These are phyloP conservation scores for Sylvia borin DNA, from an alignment of 2,797 vertebrate species.

Conservation along the genomic window DNA sequence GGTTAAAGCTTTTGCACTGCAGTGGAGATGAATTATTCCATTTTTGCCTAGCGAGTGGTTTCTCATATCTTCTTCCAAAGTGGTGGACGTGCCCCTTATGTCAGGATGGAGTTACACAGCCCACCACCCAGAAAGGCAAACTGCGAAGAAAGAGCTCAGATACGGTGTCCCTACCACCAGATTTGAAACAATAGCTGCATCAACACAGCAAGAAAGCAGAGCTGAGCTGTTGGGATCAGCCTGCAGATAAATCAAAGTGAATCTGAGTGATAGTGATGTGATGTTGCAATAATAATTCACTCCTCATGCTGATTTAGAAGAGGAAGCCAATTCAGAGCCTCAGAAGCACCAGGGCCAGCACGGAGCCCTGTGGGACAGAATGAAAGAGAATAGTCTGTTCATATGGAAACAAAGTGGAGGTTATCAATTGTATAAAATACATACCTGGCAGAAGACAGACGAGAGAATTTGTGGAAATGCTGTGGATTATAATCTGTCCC, in stretches of 20 bases:
- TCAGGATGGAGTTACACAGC: not conserved
- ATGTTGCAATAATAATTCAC: constrained; percentile 61
- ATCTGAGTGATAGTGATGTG: constrained; percentile 48
- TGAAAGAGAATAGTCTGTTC: constrained; percentile 9
- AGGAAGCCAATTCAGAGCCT: constrained; percentile 49
- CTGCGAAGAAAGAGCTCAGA: not conserved
- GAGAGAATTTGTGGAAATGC: constrained; percentile 25
- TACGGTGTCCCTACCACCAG: not conserved
- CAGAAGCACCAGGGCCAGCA: constrained; percentile 15
- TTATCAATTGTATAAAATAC: constrained; percentile 13
- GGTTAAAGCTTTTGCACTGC: not conserved
- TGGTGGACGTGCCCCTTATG: not conserved
- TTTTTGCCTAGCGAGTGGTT: not conserved
- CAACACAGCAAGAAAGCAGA: constrained; percentile 29
- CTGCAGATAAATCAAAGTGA: constrained; percentile 60
- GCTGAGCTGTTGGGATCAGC: constrained; percentile 24
- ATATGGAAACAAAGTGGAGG: constrained; percentile 3
- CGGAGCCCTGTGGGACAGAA: not conserved
- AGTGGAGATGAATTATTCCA: not conserved
- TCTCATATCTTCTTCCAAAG: constrained; percentile 32
- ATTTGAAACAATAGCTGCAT: constrained; percentile 46
- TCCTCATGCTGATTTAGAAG: constrained; percentile 59
- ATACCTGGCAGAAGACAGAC: not conserved
- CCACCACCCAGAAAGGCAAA: not conserved
- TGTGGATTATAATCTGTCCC: constrained; percentile 54